A percentile compares a stretch with the other conserved stretches of the same genome.
Conservation (phyloP, 2,888 invertebrate genomes). For the Odontocolon sp. region DNA sequence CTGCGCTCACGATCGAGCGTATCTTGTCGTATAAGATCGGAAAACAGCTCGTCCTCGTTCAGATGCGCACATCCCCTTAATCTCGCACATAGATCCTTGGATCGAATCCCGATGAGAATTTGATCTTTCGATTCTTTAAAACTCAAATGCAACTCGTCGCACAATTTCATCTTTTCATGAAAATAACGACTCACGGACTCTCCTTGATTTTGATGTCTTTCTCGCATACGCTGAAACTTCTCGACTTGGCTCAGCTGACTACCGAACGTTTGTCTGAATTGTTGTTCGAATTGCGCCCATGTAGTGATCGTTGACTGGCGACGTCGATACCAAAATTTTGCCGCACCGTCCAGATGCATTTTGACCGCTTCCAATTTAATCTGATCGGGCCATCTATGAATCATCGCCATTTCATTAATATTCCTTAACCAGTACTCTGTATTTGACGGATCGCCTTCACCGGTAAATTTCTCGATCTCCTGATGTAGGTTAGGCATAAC, state of each 20-base stretch:
- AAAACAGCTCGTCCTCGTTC: neutral
- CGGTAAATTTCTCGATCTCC: neutral
- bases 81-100: neutral
- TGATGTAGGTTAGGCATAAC: neutral
- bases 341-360: neutral
- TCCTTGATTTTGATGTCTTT: neutral
- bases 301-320: neutral
- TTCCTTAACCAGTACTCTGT: neutral
- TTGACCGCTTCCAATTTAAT: neutral
- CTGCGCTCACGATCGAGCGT: neutral
- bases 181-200: neutral
- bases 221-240: neutral
- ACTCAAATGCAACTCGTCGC: neutral
- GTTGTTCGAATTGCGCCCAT: neutral
- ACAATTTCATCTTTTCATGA: neutral
- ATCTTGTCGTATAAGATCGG: neutral
- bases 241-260: neutral
- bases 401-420: neutral
- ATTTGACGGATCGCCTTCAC: neutral
- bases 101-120: neutral
- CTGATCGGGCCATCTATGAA: neutral
- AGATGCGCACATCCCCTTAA: neutral
- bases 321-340: neutral
- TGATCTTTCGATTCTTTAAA: neutral
- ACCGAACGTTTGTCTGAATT: neutral